Evolutionary conservation across 1,140 invertebrate species (phyloP).

Genomic region (Tigriopus japonicus): DNA sequence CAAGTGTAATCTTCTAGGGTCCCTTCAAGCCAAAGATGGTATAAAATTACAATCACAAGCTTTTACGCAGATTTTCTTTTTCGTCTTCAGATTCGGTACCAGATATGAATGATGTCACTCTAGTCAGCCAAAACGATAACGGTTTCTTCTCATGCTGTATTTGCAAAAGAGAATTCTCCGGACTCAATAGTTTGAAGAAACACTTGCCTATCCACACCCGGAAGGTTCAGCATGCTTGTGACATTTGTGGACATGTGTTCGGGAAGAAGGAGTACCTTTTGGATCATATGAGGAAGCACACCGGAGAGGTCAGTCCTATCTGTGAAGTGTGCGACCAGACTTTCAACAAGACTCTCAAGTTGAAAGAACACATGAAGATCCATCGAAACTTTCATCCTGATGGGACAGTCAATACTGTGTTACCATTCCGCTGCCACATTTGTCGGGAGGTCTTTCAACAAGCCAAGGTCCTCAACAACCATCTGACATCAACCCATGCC

Average conservation of each 20-base stretch:
- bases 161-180: slow-evolving; percentile 12
- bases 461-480: background rate
- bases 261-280: slow-evolving; percentile 14
- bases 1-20: too few relatives aligned
- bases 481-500: background rate
- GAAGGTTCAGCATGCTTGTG: slow-evolving; percentile 11
- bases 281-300: slow-evolving; percentile 11
- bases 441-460: slow-evolving; percentile 1
- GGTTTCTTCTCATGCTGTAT: slow-evolving; percentile 11
- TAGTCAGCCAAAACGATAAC: slow-evolving; percentile 8
- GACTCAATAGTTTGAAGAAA: slow-evolving; percentile 11
- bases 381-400: slow-evolving; percentile 4
- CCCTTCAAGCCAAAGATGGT: too few relatives aligned
- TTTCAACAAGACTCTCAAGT: slow-evolving; percentile 10
- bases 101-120: slow-evolving; percentile 6
- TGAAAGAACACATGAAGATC: slow-evolving; percentile 12
- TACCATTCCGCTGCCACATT: slow-evolving; percentile 9
- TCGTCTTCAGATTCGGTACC: slow-evolving; percentile 1
- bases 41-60: too few relatives aligned
- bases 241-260: slow-evolving; percentile 11
- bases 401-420: background rate
- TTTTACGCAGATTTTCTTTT: too few relatives aligned
- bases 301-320: background rate
- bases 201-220: slow-evolving; percentile 12
- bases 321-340: slow-evolving; percentile 12